Percentiles rank a stretch among this genome's conserved stretches.
Conservation (phyloP, 2,888 invertebrate genomes). For the Epsilonema sp. region DNA sequence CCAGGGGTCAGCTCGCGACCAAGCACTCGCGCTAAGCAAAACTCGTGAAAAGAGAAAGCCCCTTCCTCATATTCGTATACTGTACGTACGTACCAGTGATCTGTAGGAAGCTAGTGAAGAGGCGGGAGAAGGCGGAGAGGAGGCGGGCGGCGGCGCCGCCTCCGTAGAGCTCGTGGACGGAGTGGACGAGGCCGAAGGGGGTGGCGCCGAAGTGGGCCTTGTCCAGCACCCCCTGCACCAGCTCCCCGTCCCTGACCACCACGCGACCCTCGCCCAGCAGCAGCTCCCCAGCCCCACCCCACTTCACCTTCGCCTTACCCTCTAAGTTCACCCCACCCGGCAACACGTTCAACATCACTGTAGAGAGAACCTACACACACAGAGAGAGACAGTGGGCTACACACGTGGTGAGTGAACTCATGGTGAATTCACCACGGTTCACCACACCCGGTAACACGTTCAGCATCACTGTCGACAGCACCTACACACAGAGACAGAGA, state of each 20-base stretch:
- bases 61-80: too few relatives aligned
- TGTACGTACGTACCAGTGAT: slow-evolving; percentile 48
- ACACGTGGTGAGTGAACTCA: too few relatives aligned
- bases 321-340: slow-evolving; percentile 46
- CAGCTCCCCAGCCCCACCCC: too few relatives aligned
- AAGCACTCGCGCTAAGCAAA: too few relatives aligned
- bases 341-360: too few relatives aligned
- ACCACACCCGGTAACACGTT: slow-evolving; percentile 68
- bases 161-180: slow-evolving; percentile 85
- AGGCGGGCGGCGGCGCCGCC: slow-evolving; percentile 58
- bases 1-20: too few relatives aligned
- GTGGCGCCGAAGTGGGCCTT: slow-evolving; percentile 92
- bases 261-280: slow-evolving; percentile 84
- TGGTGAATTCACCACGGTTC: too few relatives aligned
- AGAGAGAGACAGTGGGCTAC: too few relatives aligned
- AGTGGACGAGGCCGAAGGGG: slow-evolving; percentile 59
- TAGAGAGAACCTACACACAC: too few relatives aligned
- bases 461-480: slow-evolving; percentile 65
- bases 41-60: too few relatives aligned
- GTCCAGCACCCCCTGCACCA: slow-evolving; percentile 74
- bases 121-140: slow-evolving; percentile 67
- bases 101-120: slow-evolving; percentile 75
- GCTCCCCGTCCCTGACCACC: slow-evolving; percentile 54
- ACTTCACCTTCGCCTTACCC: too few relatives aligned
- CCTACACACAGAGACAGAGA: too few relatives aligned